Evolutionary conservation across 2,797 vertebrate species (phyloP).

Genomic region (Cyprinella venusta): DNA sequence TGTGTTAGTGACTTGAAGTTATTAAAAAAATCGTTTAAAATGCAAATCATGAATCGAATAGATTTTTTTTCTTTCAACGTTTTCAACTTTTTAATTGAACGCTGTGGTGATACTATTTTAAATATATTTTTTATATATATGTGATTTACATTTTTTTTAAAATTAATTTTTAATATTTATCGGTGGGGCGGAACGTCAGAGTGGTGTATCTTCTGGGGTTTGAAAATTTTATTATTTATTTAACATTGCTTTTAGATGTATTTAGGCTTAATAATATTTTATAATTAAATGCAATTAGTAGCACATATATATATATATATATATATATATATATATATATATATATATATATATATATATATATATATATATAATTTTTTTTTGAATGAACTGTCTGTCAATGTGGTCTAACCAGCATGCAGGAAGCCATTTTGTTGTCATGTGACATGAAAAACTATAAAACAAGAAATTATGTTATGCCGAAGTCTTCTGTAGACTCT

Average conservation of each 20-base stretch:
- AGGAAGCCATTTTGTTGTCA: conserved; percentile 27
- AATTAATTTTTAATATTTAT: not conserved
- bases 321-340: too few species aligned
- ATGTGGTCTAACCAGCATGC: not conserved
- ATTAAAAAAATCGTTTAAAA: not conserved
- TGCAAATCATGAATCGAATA: not conserved
- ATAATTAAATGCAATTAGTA: too few species aligned
- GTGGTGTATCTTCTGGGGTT: not conserved
- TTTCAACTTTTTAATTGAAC: not conserved
- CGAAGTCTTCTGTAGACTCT: not conserved
- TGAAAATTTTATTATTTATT: not conserved
- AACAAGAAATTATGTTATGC: not conserved
- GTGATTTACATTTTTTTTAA: not conserved
- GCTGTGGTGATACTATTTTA: not conserved
- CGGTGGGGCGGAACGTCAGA: not conserved
- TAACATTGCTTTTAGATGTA: not conserved
- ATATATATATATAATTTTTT: too few species aligned
- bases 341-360: not conserved
- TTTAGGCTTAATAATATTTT: not conserved
- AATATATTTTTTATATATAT: not conserved
- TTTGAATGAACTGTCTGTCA: not conserved
- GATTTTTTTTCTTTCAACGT: not conserved
- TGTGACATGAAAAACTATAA: not conserved
- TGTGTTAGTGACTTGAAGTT: not conserved
- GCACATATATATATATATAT: not conserved